These are phyloP conservation scores for Elephantulus edwardii DNA, from an alignment of 2,113 vertebrate genomes.

Conservation along the genomic window DNA sequence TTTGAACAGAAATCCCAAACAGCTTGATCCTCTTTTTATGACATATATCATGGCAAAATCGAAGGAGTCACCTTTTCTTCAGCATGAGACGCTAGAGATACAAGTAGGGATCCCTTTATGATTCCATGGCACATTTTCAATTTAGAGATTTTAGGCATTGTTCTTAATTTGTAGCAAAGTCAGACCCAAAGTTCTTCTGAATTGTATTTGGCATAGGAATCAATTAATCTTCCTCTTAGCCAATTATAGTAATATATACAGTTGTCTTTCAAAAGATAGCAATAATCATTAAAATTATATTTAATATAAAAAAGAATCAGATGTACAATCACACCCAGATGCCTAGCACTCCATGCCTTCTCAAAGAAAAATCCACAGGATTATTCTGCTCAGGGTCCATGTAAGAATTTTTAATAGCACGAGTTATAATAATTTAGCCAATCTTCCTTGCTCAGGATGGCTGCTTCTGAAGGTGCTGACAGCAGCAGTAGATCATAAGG, in stretches of 20 bases:
- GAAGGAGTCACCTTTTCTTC: conserved; percentile 16
- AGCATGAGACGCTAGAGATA: conserved; percentile 16
- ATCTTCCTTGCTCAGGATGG: neutral
- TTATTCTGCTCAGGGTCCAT: neutral
- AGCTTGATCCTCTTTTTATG: conserved; percentile 18
- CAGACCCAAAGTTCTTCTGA: neutral
- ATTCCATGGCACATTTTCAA: neutral
- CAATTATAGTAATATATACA: neutral
- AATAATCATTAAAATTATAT: neutral
- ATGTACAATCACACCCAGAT: neutral
- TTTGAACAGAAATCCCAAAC: conserved; percentile 28
- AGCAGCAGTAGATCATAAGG: neutral
- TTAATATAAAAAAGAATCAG: neutral
- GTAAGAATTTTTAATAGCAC: neutral
- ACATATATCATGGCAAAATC: neutral
- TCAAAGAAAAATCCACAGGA: neutral
- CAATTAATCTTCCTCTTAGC: neutral
- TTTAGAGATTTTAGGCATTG: conserved; percentile 3
- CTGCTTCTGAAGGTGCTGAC: neutral
- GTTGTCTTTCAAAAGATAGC: conserved; percentile 29
- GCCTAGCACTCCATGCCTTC: neutral
- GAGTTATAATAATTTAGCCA: neutral
- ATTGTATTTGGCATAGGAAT: neutral
- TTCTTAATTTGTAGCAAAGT: neutral
- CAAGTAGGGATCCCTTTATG: neutral